Base-by-base conservation (phyloP, 2,888 invertebrate genomes). In the Tipula helvola region DNA sequence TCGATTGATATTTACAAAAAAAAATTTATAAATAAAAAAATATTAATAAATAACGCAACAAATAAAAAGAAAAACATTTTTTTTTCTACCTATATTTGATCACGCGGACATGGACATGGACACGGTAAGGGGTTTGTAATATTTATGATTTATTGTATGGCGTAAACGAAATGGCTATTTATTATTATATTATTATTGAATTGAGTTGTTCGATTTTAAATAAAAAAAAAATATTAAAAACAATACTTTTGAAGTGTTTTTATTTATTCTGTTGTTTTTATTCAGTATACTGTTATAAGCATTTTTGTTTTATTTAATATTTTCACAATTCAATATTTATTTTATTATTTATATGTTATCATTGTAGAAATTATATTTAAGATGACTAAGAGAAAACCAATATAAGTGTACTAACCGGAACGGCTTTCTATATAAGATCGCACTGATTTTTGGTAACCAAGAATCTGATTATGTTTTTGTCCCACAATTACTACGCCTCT, bases 101-200 rank as follows among this genome's bases (percentile, higher is more conserved):
- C 71, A 71, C 71, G 71, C 71, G 71, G 71, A 28, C 71, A 71
- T 71, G 71, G 71, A 71, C 71, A 71, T 28, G 71, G 28, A 71
- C 71, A 71, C 71, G 71, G 71, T 71, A 71, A 71, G 71, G 71
- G 71, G 71, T 71, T 71, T 71, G 71, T 71, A 71, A 71, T 71
- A 71, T 84, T 84, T 84, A 84, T 84, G 84, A 84, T 84, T 84
- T 84, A 84, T 84, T 84, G n/a, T 39, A 84, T 41, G 84, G 41
- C 41, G 84, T 84, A 84, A 84, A 39, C 84, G 84, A 84, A 84
- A 36, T 84, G 41, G 84, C 84, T 16, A 84, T 84, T 84, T 84
- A 84, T 84, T 84, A 84, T 84, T 71, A 28, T 28, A 71, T 28
- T 71, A 71, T 71, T 84, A 39, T 84, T 41, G 84, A 84, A 84